A percentile compares a stretch with the other conserved stretches of the same genome.
Conservation (phyloP, 2,797 vertebrate species). For the Gymnopithys bicolor region DNA sequence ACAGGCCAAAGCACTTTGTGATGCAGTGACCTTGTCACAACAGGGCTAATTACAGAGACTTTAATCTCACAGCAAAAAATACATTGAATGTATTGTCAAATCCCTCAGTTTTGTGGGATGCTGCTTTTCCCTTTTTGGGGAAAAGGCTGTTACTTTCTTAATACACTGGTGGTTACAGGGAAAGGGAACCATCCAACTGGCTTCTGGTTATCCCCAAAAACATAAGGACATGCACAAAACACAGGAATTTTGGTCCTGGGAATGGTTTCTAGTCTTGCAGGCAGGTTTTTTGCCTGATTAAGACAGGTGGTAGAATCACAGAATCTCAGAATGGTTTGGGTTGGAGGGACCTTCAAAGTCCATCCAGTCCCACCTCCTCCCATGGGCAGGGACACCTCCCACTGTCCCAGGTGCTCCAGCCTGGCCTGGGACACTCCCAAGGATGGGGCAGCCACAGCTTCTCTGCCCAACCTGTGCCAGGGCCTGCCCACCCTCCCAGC, state of each 20-base stretch:
- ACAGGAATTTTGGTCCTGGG: background rate
- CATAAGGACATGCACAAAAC: fast-evolving
- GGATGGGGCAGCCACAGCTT: background rate
- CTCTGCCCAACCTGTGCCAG: too few relatives aligned
- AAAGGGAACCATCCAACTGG: background rate
- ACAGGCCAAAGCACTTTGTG: background rate
- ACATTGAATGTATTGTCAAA: background rate
- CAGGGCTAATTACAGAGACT: background rate
- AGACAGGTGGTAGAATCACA: background rate
- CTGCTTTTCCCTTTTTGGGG: background rate
- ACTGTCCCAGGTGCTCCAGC: fast-evolving
- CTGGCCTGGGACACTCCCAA: background rate
- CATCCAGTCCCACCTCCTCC: background rate
- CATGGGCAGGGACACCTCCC: background rate
- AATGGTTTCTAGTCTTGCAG: background rate
- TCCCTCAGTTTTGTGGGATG: background rate
- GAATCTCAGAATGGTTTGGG: background rate
- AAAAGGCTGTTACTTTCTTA: background rate
- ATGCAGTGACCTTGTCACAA: background rate
- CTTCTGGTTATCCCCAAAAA: background rate
- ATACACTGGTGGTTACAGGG: background rate
- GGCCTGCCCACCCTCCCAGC: too few relatives aligned
- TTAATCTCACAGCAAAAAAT: background rate
- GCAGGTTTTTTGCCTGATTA: background rate
- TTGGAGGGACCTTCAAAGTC: background rate